Evolutionary conservation across 2,113 vertebrate genomes (phyloP).

Genomic region (Lontra canadensis): DNA sequence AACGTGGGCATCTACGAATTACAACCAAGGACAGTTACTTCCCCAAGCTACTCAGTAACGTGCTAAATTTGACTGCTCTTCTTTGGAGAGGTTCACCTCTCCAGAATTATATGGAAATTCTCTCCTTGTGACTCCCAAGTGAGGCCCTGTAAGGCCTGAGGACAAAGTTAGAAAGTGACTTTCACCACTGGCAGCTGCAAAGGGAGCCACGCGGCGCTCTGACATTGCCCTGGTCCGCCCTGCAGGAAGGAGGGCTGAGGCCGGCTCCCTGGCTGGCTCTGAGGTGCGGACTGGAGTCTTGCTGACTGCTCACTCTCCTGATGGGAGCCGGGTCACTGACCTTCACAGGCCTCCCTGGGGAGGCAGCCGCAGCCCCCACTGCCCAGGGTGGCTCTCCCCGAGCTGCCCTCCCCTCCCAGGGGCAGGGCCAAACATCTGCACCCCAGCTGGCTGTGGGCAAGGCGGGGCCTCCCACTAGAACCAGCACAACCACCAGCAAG

Average conservation of each 20-base stretch:
- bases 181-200: background rate
- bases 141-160: background rate
- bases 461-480: background rate
- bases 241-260: background rate
- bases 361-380: background rate
- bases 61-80: background rate
- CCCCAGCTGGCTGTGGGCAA: background rate
- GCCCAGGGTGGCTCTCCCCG: background rate
- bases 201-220: background rate
- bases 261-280: background rate
- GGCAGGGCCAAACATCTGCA: accelerated
- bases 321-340: accelerated
- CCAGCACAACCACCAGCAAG: background rate
- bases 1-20: background rate
- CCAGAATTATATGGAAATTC: background rate
- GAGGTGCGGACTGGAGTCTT: background rate
- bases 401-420: too few relatives aligned
- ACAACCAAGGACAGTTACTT: background rate
- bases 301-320: too few relatives aligned
- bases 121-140: background rate
- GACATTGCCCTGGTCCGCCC: background rate
- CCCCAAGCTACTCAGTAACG: background rate
- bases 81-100: background rate
- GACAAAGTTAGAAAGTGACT: background rate
- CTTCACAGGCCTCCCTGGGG: background rate